These are phyloP conservation scores for Chelonia mydas DNA, from an alignment of 2,797 vertebrate genomes.

Conservation along the genomic window DNA sequence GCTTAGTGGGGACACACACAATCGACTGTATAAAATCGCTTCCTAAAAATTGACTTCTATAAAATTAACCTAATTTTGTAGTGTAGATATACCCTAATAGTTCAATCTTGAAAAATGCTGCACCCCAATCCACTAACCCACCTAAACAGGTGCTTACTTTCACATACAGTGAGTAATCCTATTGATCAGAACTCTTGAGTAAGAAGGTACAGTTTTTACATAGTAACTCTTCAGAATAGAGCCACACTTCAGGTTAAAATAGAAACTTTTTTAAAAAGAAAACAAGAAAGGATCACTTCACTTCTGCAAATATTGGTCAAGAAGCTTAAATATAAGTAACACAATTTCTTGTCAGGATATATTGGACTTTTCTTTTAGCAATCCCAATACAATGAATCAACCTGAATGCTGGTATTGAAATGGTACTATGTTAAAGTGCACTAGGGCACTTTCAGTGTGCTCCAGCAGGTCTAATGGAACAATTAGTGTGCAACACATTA, in stretches of 20 bases:
- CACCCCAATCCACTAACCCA: not conserved
- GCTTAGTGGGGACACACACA: no score
- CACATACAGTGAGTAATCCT: not conserved
- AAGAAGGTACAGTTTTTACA: not conserved
- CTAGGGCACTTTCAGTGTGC: not conserved
- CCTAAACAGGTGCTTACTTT: not conserved
- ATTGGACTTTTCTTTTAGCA: not conserved
- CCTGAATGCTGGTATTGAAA: accelerated
- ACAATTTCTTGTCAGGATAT: not conserved
- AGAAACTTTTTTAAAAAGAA: not conserved
- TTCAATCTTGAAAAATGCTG: not conserved
- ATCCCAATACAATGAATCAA: not conserved
- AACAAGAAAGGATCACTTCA: not conserved
- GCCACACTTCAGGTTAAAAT: not conserved
- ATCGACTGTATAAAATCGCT: no score
- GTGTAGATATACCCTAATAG: no score
- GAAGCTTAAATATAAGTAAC: not conserved
- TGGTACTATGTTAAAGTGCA: not conserved
- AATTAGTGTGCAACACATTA: not conserved
- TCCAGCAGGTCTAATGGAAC: not conserved
- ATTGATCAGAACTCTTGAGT: not conserved
- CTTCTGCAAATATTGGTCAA: not conserved
- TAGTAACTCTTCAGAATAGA: not conserved
- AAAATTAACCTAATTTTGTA: no score
- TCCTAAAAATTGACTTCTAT: no score